Evolutionary conservation across 1,140 invertebrate genomes (phyloP), one percentile per base, ranked within the genome.

Genomic region (Nephila pilipes): DNA sequence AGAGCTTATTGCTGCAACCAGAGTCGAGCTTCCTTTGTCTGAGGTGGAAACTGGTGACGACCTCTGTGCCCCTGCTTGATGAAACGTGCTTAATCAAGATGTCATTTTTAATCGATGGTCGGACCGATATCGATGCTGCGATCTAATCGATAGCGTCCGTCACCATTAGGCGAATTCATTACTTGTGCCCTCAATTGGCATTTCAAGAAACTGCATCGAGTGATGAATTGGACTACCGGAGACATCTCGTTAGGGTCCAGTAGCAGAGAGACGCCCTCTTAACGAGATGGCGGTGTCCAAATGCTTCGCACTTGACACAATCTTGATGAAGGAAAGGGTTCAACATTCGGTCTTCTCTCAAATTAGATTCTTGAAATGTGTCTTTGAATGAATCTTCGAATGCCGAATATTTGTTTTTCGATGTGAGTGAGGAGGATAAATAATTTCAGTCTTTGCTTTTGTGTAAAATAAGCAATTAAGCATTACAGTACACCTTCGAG

Each of bases 101-200:
- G 83, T 60, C 83, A 58, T 85, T 85, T 85, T 85, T 85, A 85
- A 85, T 85, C 83, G 83, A 85, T 85, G 83, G 83, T 58, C 38
- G n/a, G 10, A 10, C 83, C 57, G 83, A 36, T 85, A 85, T 85
- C 83, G 29, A 60, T 85, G 57, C 14, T 58, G 20, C 57, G 83
- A 85, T 85, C 83, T 85, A 22, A 20, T 85, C 54, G 83, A 85
- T 85, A 85, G 83, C 83, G 83, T 85, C 83, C 83, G 57, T 85
- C 83, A 85, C 57, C 57, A 85, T 85, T 85, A 85, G 29, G 83
- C 36, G 57, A 85, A 85, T 85, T 85, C 83, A 85, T 85, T 85
- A 85, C 81, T 85, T 85, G 58, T 57, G 32, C 81, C 46, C 46
- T 10, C 46, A 46, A 46, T 46, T 10, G 46, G 46, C 80, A 54